These are phyloP conservation scores for Baccha elongata DNA, from an alignment of 2,888 invertebrate genomes.

Conservation along the genomic window DNA sequence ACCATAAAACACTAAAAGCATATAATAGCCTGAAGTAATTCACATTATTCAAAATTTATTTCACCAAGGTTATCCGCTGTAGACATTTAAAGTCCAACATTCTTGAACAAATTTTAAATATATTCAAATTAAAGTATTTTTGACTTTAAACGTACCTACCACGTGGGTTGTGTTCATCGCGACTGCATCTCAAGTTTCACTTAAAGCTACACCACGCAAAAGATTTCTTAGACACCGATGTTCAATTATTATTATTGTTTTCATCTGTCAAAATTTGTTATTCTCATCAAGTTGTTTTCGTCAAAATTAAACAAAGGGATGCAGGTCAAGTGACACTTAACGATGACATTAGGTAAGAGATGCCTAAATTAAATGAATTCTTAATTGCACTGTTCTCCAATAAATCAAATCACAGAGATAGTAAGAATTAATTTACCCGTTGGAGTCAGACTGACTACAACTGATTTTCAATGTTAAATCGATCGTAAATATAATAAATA, in stretches of 20 bases:
- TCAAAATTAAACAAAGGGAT: slow-evolving; percentile 24
- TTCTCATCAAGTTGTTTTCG: not conserved
- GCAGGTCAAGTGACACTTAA: slow-evolving; percentile 38
- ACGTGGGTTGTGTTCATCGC: not conserved
- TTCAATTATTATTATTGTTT: not conserved
- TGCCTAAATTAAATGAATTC: slow-evolving; percentile 45
- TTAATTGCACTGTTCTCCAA: slow-evolving; percentile 30
- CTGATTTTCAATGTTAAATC: slow-evolving; percentile 13
- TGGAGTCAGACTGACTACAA: not conserved
- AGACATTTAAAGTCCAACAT: slow-evolving; percentile 28
- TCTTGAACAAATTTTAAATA: slow-evolving; percentile 16
- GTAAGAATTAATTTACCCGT: not conserved
- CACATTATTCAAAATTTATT: slow-evolving; percentile 13
- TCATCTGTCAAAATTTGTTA: not conserved
- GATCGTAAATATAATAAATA: no score
- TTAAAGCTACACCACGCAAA: slow-evolving; percentile 7
- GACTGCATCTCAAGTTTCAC: not conserved
- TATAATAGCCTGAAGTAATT: not conserved
- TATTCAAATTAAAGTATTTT: slow-evolving; percentile 35
- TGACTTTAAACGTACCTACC: not conserved
- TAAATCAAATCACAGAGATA: not conserved
- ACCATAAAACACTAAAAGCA: not conserved
- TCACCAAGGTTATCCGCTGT: slow-evolving; percentile 2
- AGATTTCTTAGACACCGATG: not conserved
- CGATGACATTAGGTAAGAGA: slow-evolving; percentile 17